Conservation (phyloP, 2,888 invertebrate species). For the Axea sp. region DNA sequence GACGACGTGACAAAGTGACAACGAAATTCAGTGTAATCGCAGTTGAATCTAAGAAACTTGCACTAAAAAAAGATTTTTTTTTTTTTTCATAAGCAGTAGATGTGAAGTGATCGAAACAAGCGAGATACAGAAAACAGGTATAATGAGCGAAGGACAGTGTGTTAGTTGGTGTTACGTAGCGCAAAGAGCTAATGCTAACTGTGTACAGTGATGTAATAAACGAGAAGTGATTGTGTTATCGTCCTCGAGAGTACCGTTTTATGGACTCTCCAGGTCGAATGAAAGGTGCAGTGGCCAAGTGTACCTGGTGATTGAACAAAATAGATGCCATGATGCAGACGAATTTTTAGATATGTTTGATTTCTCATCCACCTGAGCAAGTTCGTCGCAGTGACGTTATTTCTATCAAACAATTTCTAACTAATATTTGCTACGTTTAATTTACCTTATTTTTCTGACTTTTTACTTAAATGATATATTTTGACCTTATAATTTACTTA, state of each 20-base stretch:
- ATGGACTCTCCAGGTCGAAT: constrained; percentile 61
- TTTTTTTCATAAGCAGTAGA: neutral
- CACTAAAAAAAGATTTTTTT: constrained; percentile 5
- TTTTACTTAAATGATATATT: neutral
- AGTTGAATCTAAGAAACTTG: constrained; percentile 8
- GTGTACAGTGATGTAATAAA: constrained; percentile 78
- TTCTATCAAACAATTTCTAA: neutral
- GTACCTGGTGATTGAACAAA: constrained; percentile 76
- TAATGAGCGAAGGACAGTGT: constrained; percentile 69
- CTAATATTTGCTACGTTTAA: neutral
- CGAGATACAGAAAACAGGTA: neutral
- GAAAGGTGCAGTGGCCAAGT: constrained; percentile 78
- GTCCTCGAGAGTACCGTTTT: constrained; percentile 68
- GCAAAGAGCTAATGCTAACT: constrained; percentile 63
- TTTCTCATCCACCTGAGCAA: constrained; percentile 62
- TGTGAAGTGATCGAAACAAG: constrained; percentile 19
- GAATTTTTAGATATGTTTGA: constrained; percentile 69
- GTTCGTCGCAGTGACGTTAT: constrained; percentile 35
- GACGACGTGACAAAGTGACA: constrained; percentile 33
- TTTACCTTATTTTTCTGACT: constrained; percentile 2
- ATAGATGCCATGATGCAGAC: constrained; percentile 78
- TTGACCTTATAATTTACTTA: neutral
- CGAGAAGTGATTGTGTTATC: constrained; percentile 73
- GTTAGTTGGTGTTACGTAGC: constrained; percentile 64
- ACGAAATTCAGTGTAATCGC: constrained; percentile 23